Evolutionary conservation across 64 coral and sea anemone species (phyloP), one percentile per base, ranked within the genome.

Genomic region (Orbicella faveolata): DNA sequence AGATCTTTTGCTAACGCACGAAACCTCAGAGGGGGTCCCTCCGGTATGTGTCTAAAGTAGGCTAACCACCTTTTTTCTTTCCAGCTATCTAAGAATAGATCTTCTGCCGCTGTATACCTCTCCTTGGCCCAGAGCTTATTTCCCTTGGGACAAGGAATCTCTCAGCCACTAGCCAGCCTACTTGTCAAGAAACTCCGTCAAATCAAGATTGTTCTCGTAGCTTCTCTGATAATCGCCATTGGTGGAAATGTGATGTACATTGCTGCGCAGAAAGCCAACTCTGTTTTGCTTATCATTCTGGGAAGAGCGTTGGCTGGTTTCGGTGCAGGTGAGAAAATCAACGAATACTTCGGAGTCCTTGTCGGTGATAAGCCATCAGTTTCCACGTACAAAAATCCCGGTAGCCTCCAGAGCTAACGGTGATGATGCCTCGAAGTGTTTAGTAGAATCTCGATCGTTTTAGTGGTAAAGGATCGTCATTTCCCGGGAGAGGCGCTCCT

Each of bases 51-150:
- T 53, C 52, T 4, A 53, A 53, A 53, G 52, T 53, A 53, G 52
- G 52, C 52, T 53, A 53, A 53, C 52, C 4, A 53, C 4, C 52
- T 53, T 53, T 53, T 53, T 10, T 63, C 30, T 37, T 57, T 81
- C 10, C 79, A 81, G 79, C 54, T 81, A 25, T 81, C 59, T 73
- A 73, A 57, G 36, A 66, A 72, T 66, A 72, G 63, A 1, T n/a
- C 55, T 4, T 59, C 77, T 68, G 23, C 88, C 17, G 15, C 79
- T 30, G 81, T 89, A 11, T 90, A 86, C 61, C 64, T 94, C 34
- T 89, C 92, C 8, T 73, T 94, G 73, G 92, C 92, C 19, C 92
- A 94, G n/a, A 94, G 92, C 34, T 63, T 94, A 35, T 94, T 94
- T 72, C 92, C 92, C 19, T 61, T 94, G 14, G 92, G 92, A 19